These are phyloP conservation scores for Sinocyclocheilus anophthalmus DNA, from an alignment of 2,113 vertebrate genomes.

Conservation along the genomic window DNA sequence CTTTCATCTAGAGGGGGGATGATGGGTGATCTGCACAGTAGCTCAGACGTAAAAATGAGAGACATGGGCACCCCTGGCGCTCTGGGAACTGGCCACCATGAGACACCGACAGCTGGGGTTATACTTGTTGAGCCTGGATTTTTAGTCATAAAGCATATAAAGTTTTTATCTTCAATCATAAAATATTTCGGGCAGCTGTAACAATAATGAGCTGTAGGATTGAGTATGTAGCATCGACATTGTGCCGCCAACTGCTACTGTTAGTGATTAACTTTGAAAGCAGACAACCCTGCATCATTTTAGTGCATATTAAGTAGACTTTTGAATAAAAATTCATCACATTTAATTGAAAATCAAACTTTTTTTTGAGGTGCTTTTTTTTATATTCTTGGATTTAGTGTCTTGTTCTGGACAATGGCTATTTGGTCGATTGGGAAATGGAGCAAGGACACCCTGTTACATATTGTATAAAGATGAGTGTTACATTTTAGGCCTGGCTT, in stretches of 20 bases:
- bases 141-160: slow-evolving; percentile 29
- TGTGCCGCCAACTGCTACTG: slow-evolving; percentile 33
- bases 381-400: not conserved
- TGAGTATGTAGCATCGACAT: slow-evolving; percentile 2
- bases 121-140: slow-evolving; percentile 24
- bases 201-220: slow-evolving; percentile 25
- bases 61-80: not conserved
- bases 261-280: not conserved
- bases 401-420: not conserved
- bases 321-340: not conserved
- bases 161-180: slow-evolving; percentile 29
- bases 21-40: slow-evolving; percentile 36
- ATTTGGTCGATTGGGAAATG: not conserved
- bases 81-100: slow-evolving; percentile 25
- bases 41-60: slow-evolving; percentile 14
- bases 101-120: slow-evolving; percentile 42
- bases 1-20: slow-evolving; percentile 38
- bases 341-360: not conserved
- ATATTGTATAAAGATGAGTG: not conserved
- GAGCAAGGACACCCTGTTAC: not conserved
- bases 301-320: not conserved
- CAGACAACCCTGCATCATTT: not conserved
- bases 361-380: not conserved
- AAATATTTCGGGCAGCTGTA: slow-evolving; percentile 11
- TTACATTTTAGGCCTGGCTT: not conserved